A percentile compares a stretch with the other conserved stretches of the same genome.
Evolutionary conservation across 2,113 vertebrate species (phyloP).

Genomic region (Micronycteris hirsuta): DNA sequence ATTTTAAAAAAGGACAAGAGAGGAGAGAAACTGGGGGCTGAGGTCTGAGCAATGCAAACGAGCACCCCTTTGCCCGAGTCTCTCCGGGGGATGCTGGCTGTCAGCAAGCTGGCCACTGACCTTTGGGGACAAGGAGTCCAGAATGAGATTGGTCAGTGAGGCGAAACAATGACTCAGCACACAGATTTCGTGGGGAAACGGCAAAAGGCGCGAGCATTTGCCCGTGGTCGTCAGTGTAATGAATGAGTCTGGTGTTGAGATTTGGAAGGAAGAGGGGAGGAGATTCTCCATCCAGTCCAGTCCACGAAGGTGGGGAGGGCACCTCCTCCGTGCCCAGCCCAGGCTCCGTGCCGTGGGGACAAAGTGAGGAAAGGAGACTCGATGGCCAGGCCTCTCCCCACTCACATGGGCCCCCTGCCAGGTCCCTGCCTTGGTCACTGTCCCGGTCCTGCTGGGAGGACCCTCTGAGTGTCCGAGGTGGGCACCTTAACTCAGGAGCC

Average conservation of each 20-base stretch:
- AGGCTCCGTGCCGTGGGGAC: not conserved
- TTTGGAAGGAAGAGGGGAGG: not conserved
- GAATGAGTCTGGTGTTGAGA: slow-evolving; percentile 52
- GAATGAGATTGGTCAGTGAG: slow-evolving; percentile 50
- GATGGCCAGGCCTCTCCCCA: accelerated
- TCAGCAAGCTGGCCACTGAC: not conserved
- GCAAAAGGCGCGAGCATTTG: slow-evolving; percentile 13
- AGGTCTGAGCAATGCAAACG: not conserved
- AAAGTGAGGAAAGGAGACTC: accelerated
- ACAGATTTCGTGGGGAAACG: slow-evolving; percentile 44
- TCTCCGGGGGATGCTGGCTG: not conserved
- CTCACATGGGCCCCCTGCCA: not conserved
- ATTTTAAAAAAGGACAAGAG: not conserved
- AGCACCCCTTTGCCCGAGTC: not conserved
- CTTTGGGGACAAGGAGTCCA: not conserved
- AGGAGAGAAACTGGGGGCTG: not conserved
- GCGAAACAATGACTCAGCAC: slow-evolving; percentile 41
- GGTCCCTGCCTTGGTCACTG: not conserved
- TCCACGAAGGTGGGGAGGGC: not conserved
- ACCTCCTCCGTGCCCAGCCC: not conserved
- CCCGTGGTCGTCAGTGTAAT: slow-evolving; percentile 2
- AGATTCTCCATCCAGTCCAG: slow-evolving; percentile 23
- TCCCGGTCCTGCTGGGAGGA: not conserved
- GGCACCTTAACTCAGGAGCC: not conserved
- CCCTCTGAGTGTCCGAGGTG: not conserved